A percentile compares a stretch with the other conserved stretches of the same genome.
phyloP scores from a whole-genome alignment of 2,113 vertebrate genomes.

The Sapayoa aenigma region DNA sequence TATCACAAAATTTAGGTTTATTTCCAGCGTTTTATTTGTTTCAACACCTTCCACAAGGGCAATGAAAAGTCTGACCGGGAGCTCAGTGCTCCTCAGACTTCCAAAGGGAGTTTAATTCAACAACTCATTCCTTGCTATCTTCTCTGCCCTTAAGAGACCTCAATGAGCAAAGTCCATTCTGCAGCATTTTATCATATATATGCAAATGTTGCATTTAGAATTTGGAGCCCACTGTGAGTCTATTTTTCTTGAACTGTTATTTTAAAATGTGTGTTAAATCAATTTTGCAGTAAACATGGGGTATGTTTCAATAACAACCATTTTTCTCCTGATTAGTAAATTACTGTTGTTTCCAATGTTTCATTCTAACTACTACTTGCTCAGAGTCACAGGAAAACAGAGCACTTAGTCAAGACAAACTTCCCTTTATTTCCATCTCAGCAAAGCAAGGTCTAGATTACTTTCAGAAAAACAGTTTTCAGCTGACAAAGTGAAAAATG shows the following conservation, averaged over 20 bases:
- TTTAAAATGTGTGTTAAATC: conserved; percentile 29
- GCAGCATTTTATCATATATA: conserved; percentile 3
- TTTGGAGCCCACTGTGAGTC: background rate
- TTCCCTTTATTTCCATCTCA: conserved; percentile 61
- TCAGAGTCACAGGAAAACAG: conserved; percentile 38
- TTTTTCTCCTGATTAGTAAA: conserved; percentile 65
- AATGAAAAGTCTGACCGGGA: background rate
- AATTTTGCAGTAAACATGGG: conserved; percentile 31
- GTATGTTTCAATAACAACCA: conserved; percentile 23
- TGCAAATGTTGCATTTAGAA: conserved; percentile 43
- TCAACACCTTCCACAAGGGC: background rate
- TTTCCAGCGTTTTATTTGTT: background rate
- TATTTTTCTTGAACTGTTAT: conserved; percentile 21
- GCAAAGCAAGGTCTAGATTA: conserved; percentile 45
- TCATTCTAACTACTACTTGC: conserved; percentile 45
- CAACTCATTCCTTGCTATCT: background rate
- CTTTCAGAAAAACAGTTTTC: conserved; percentile 53
- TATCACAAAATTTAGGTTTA: background rate
- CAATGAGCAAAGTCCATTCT: background rate
- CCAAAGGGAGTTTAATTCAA: background rate
- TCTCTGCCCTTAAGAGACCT: background rate
- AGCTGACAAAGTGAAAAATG: conserved; percentile 71
- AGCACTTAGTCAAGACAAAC: conserved; percentile 58
- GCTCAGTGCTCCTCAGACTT: background rate
- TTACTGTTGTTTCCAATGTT: conserved; percentile 39